These are phyloP conservation scores for Uloborus plumipes DNA, from an alignment of 2,888 invertebrate genomes.

Conservation along the genomic window DNA sequence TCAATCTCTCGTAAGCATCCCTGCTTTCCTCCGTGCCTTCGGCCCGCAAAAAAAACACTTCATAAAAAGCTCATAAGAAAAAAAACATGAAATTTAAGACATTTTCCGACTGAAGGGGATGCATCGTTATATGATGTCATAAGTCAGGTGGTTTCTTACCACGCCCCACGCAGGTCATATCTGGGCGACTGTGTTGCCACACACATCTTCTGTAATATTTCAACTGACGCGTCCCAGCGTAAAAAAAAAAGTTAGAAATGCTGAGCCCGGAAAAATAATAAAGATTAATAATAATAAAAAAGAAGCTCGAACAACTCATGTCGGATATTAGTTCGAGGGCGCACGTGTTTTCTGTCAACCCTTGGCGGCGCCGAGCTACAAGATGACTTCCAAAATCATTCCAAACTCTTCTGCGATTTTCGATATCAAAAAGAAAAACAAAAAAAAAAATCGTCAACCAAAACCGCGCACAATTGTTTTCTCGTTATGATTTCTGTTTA, in stretches of 20 bases:
- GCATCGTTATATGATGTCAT: slow-evolving; percentile 37
- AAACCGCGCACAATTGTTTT: neutral
- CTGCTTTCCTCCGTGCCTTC: too few relatives aligned
- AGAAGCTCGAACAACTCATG: slow-evolving; percentile 40
- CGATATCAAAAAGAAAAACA: too few relatives aligned
- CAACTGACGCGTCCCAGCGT: slow-evolving; percentile 35
- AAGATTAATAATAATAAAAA: slow-evolving; percentile 36
- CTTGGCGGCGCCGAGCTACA: slow-evolving; percentile 25
- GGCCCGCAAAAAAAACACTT: too few relatives aligned
- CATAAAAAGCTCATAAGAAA: slow-evolving; percentile 4
- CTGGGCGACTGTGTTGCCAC: slow-evolving; percentile 51
- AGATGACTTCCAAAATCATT: neutral
- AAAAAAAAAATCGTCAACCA: too few relatives aligned
- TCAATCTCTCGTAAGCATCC: too few relatives aligned
- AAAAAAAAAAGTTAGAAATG: slow-evolving; percentile 13
- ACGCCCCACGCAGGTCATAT: slow-evolving; percentile 24
- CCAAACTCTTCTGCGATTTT: too few relatives aligned
- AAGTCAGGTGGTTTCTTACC: slow-evolving; percentile 39
- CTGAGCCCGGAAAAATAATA: slow-evolving; percentile 45
- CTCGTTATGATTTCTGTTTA: slow-evolving; percentile 4
- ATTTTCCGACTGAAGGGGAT: slow-evolving; percentile 14
- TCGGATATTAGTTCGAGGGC: slow-evolving; percentile 37
- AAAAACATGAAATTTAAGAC: slow-evolving; percentile 38
- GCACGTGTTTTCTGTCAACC: slow-evolving; percentile 55
- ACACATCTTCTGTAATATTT: slow-evolving; percentile 57